A percentile compares a stretch with the other conserved stretches of the same genome.
phyloP scores from a whole-genome alignment of 2,888 invertebrate genomes.

The Drosophila meridionalis region DNA sequence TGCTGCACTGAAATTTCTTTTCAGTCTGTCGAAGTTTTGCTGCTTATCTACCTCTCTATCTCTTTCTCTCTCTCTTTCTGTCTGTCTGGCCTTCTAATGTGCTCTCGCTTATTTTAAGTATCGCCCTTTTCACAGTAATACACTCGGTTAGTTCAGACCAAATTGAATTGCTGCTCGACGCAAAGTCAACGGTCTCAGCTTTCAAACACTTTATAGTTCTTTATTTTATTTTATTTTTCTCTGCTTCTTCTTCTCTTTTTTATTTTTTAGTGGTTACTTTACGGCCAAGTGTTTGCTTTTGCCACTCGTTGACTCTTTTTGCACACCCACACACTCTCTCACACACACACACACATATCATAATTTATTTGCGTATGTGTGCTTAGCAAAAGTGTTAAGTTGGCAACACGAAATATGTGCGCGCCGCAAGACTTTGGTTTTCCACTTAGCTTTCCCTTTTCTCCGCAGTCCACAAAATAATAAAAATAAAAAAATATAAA shows the following conservation, averaged over 20 bases:
- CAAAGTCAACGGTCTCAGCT: slow-evolving; percentile 66
- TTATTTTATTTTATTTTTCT: slow-evolving; percentile 24
- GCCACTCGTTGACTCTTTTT: slow-evolving; percentile 65
- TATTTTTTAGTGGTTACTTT: slow-evolving; percentile 33
- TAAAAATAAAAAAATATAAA: neutral
- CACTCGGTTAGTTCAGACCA: slow-evolving; percentile 61
- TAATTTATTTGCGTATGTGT: slow-evolving; percentile 59
- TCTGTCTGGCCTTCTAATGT: slow-evolving; percentile 5
- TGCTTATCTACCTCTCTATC: slow-evolving; percentile 17
- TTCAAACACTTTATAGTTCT: slow-evolving; percentile 71
- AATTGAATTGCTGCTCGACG: slow-evolving; percentile 69
- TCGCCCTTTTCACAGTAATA: slow-evolving; percentile 37
- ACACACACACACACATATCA: slow-evolving; percentile 41
- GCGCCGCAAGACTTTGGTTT: slow-evolving; percentile 76
- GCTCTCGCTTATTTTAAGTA: slow-evolving; percentile 30
- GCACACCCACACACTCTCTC: slow-evolving; percentile 43
- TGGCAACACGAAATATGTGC: slow-evolving; percentile 76
- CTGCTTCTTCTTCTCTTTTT: neutral
- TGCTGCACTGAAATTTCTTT: slow-evolving; percentile 12
- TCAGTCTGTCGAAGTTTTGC: slow-evolving; percentile 1
- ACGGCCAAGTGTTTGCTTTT: slow-evolving; percentile 67
- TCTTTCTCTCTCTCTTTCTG: neutral
- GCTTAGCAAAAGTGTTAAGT: slow-evolving; percentile 77
- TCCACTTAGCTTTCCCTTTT: slow-evolving; percentile 25
- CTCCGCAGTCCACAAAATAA: slow-evolving; percentile 6